Evolutionary conservation across 1,140 invertebrate species (phyloP).

Genomic region (Gonatopus flavifemur): DNA sequence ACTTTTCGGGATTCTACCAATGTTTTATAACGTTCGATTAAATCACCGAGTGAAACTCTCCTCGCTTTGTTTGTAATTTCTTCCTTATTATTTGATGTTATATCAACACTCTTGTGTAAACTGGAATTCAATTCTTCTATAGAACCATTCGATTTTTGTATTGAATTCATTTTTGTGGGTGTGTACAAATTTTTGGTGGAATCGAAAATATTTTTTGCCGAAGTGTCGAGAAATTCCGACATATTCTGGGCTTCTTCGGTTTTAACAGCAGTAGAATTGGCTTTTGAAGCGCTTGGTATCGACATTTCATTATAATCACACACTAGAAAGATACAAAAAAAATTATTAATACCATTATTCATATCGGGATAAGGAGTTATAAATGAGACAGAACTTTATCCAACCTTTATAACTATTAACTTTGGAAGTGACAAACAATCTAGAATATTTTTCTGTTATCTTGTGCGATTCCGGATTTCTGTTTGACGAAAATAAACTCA

Average conservation of each 20-base stretch:
- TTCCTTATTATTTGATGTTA: conserved; percentile 4
- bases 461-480: conserved; percentile 12
- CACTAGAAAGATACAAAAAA: conserved; percentile 18
- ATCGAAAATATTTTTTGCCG: conserved; percentile 12
- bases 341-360: background rate
- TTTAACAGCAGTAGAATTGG: conserved; percentile 26
- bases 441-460: conserved; percentile 33
- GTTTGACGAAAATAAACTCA: conserved; percentile 6
- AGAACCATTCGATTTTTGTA: conserved; percentile 7
- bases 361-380: background rate
- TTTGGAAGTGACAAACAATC: conserved; percentile 29
- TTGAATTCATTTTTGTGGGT: conserved; percentile 6
- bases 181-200: conserved; percentile 7
- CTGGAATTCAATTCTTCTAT: conserved; percentile 1
- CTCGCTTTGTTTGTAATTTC: conserved; percentile 14
- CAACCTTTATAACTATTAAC: conserved; percentile 18
- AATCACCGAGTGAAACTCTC: conserved; percentile 41
- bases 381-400: conserved; percentile 18
- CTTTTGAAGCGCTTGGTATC: conserved; percentile 16
- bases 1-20: too few species aligned
- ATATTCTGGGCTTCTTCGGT: conserved; percentile 14
- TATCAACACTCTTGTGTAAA: background rate
- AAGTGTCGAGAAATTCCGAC: conserved; percentile 18
- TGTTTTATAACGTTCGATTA: conserved; percentile 45
- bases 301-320: conserved; percentile 26